Evolutionary conservation across 2,113 vertebrate genomes (phyloP), one percentile per base, ranked within the genome.

Genomic region (Megaceryle maxima): DNA sequence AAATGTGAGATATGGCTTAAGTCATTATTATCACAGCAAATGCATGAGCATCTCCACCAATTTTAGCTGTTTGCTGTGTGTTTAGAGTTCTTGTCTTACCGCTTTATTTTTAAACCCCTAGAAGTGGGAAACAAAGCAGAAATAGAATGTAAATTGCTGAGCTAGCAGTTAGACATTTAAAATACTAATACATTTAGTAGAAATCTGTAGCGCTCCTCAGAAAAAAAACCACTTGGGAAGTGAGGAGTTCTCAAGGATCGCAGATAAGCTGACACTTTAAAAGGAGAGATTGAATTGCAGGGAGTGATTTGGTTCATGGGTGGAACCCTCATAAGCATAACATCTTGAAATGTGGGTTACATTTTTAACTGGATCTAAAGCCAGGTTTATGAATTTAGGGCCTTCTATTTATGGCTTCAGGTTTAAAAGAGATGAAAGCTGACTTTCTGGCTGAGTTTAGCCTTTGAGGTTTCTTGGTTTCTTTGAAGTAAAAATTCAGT

Each of bases 391-490:
- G 69, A 95, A 95, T 96, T 87, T 75, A 88, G 86, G 50, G 39
- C 83, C 64, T 86, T 94, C 94, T 96, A 72, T 94, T 96, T 94
- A 92, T 83, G 82, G 77, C 57, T 89, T 79, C 88, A 93, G 86
- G 88, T 96, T 94, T 88, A 91, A 29, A 16, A 84, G 88, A 92
- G 94, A 95, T 94, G 86, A 94, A 96, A 95, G 90, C 90, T 87
- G 80, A 76, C 35, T 44, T 88, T 93, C 87, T 95, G 83, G 90
- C 90, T 89, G 77, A 91, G 77, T 87, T 90, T 91, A 88, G 86
- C 44, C 69, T 93, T 93, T 95, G 92, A 92, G 92, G 94, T 94
- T 95, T 97, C 88, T 95, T 92, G 69, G 92, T 93, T 96, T 91
- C 51, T 96, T 96, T 96, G 94, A 96, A 93, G 83, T 84, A 29